Evolutionary conservation across 2,888 invertebrate species (phyloP), one percentile per base, ranked within the genome.

Genomic region (Diadromus collaris): DNA sequence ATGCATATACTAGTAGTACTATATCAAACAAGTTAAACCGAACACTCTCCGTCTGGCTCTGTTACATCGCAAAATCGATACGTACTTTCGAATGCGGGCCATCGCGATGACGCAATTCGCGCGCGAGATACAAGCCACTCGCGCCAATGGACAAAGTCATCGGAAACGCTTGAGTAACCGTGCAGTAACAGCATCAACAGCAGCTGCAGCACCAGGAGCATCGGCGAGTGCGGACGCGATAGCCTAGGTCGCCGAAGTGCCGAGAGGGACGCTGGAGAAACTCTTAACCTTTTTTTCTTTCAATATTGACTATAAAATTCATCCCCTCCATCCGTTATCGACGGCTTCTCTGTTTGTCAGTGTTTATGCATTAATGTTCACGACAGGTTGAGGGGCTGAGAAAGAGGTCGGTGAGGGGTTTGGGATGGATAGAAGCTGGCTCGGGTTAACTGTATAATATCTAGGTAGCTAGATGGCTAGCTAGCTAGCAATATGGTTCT

Each of bases 41-140:
- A 71, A 60, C 73, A 73, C 32, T 70, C 68, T 38, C 69, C 44
- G 58, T 6, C 44, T 32, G 38, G 44, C 51, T 38, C 21, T 48
- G 76, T 81, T 73, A 81, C 78, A 80, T 76, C 71, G 60, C 79
- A 85, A 84, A 83, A 84, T 85, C 84, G 84, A 84, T 85, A 75
- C 69, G 69, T 81, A 81, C 78, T 82, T 82, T 78, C 80, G 81
- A 85, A 85, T 83, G 81, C 83, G 82, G 85, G 85, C 84, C 82
- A 86, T 80, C 78, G 81, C 76, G 80, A 81, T 86, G 85, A 86
- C 84, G 86, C 79, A 85, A 85, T 83, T 81, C 81, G 67, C 82
- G 80, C 73, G 80, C 79, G 74, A 83, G 79, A 84, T 85, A 82
- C 77, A 61, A 70, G 48, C 69, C 29, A 16, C 48, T 41, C 19